These are phyloP conservation scores for Myiozetetes cayanensis DNA, from an alignment of 2,113 vertebrate genomes.

Conservation along the genomic window DNA sequence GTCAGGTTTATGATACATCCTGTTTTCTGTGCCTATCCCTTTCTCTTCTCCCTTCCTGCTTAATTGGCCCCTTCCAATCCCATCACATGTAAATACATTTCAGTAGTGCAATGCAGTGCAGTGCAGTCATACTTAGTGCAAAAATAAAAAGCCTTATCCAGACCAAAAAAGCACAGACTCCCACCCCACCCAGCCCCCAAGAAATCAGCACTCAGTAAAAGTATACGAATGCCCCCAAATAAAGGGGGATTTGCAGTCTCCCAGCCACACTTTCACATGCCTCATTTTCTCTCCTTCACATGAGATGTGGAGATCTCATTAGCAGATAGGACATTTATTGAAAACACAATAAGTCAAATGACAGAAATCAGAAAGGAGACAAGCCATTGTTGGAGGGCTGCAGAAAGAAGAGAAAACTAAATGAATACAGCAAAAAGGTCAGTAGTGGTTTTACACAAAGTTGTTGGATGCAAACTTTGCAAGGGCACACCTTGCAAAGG, in stretches of 20 bases:
- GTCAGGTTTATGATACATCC: background rate
- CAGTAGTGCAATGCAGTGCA: slow-evolving; percentile 83
- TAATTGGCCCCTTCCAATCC: slow-evolving; percentile 60
- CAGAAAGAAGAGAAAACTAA: slow-evolving; percentile 51
- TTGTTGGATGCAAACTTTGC: slow-evolving; percentile 32
- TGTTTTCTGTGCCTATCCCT: slow-evolving; percentile 20
- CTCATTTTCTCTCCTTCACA: slow-evolving; percentile 44
- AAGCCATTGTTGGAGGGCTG: slow-evolving; percentile 16
- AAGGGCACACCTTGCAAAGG: slow-evolving; percentile 22
- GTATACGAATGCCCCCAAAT: slow-evolving; percentile 39
- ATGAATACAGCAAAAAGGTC: slow-evolving; percentile 66
- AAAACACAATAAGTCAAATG: background rate
- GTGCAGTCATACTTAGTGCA: slow-evolving; percentile 81
- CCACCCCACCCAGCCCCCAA: slow-evolving; percentile 27
- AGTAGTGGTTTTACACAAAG: slow-evolving; percentile 76
- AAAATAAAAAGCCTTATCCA: slow-evolving; percentile 73
- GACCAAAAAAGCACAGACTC: slow-evolving; percentile 69
- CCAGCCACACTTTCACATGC: slow-evolving; percentile 38
- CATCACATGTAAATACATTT: slow-evolving; percentile 74
- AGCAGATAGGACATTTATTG: background rate
- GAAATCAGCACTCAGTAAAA: slow-evolving; percentile 66
- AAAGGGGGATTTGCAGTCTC: slow-evolving; percentile 62
- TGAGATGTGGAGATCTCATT: slow-evolving; percentile 30
- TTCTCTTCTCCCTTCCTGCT: slow-evolving; percentile 46
- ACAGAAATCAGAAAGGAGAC: slow-evolving; percentile 49